Evolutionary conservation across 2,888 invertebrate genomes (phyloP).

Genomic region (Nomada ruficornis): DNA sequence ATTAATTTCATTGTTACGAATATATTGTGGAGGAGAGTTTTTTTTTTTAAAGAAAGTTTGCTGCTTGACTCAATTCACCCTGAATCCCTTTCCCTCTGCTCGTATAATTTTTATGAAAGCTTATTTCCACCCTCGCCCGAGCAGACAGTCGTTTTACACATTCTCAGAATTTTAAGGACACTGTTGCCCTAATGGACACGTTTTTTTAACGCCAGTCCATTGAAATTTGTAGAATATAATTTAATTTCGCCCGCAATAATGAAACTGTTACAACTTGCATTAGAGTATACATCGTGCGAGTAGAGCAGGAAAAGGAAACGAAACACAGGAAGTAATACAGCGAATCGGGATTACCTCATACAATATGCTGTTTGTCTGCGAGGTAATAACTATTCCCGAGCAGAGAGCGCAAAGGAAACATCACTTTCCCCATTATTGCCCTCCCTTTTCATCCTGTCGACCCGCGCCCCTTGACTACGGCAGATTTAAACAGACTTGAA

Average conservation of each 20-base stretch:
- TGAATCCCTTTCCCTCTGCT: constrained; percentile 11
- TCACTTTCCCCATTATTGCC: constrained; percentile 8
- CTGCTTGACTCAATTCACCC: constrained; percentile 10
- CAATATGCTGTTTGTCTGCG: constrained; percentile 19
- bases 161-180: neutral
- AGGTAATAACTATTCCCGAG: neutral
- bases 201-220: neutral
- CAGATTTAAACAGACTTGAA: constrained; percentile 10
- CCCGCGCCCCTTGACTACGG: neutral
- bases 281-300: no score
- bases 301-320: no score
- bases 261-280: no score
- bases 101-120: constrained; percentile 32
- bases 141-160: neutral
- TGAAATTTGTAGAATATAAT: no score
- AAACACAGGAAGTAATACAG: no score
- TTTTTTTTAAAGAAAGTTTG: neutral
- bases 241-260: no score
- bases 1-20: neutral
- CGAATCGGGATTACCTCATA: constrained; percentile 9
- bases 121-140: constrained; percentile 16
- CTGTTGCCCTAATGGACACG: constrained; percentile 1
- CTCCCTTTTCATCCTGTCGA: neutral
- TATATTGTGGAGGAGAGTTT: no score
- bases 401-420: neutral